Base-by-base conservation (phyloP, 2,888 invertebrate genomes). In the Myopa testacea region DNA sequence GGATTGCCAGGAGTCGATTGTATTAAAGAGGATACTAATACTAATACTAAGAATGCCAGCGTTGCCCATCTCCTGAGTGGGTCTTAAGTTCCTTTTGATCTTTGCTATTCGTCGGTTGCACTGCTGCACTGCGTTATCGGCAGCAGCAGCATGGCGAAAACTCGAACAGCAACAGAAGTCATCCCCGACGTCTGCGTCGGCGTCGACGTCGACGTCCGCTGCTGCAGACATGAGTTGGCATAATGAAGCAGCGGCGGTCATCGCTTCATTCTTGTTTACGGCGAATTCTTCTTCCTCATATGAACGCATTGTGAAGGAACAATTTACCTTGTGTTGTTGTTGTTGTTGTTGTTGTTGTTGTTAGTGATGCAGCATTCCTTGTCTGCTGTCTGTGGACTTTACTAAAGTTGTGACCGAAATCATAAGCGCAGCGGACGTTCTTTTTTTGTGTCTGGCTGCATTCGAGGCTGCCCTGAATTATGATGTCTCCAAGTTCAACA, bases 321-420 rank as follows among this genome's bases (percentile, higher is more conserved):
- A 26, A 26, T 75, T 75, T 19, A 75, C 75, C 75, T 67, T 67
- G n/a, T 55, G 55, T 16, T 38, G 58, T 26, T 75, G 38, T 52
- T 75, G 58, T 40, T 16, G 52, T 55, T 37, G 52, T 55, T 37
- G 65, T 67, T n/a, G 58, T 34, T 73, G 58, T 60, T 58, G 14
- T 40, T 73, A 16, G 69, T 68, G 14, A 6, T 67, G 58, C 34
- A 55, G 77, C 67, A 78, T 78, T 78, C 69, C 63, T 40, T 55
- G 78, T 69, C 69, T 74, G 78, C 62, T 68, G 58, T 50, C 65
- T 65, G n/a, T 37, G 52, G 45, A 34, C 45, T 34, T 26, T 19
- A 26, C 4, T 55, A 19, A 75, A 38, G 67, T 67, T 75, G 67
- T 67, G 67, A 67, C 55, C 58, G 38, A 75, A 75, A 67, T 75